Evolutionary conservation across 2,113 vertebrate genomes (phyloP).

Genomic region (Hippotragus niger): DNA sequence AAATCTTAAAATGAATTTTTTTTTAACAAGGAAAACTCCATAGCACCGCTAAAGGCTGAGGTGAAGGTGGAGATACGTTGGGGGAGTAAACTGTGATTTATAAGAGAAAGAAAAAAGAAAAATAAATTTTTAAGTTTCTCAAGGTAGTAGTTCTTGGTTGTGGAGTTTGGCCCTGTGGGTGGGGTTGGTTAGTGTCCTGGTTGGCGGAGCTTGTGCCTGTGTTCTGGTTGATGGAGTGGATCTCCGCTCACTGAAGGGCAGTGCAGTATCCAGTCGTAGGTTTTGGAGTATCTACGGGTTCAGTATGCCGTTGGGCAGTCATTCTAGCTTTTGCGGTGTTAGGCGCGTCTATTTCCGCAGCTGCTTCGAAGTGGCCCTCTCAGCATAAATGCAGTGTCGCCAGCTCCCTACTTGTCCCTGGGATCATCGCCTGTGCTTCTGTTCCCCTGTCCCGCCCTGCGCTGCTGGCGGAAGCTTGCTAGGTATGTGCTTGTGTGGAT

Average conservation of each 20-base stretch:
- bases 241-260: background rate
- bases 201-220: background rate
- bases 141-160: background rate
- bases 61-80: background rate
- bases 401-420: background rate
- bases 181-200: background rate
- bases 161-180: background rate
- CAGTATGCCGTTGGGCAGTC: background rate
- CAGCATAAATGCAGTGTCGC: background rate
- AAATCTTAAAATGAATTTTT: background rate
- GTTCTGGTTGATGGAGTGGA: background rate
- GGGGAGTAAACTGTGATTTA: background rate
- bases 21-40: background rate
- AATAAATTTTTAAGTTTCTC: rapidly evolving
- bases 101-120: background rate
- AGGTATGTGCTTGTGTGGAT: background rate
- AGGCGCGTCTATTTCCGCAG: rapidly evolving
- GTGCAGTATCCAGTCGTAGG: background rate
- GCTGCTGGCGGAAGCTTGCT: background rate
- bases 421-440: background rate
- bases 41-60: rapidly evolving
- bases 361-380: background rate
- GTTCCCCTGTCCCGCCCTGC: background rate
- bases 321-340: background rate
- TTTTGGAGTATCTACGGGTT: background rate